Evolutionary conservation across 2,888 invertebrate species (phyloP).

Genomic region (Adela reaumurella): DNA sequence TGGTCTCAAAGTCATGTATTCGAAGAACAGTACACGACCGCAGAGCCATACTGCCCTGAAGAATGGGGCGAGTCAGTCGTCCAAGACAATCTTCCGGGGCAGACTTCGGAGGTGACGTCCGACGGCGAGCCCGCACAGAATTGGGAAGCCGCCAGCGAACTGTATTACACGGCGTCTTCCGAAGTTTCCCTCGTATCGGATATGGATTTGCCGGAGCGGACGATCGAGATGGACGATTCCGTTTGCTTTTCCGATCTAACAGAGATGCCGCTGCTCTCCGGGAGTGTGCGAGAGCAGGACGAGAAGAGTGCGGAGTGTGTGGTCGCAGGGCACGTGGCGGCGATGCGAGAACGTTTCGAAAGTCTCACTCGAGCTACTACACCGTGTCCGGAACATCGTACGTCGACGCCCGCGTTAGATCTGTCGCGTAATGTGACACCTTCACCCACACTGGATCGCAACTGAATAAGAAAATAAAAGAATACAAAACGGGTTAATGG

Average conservation of each 20-base stretch:
- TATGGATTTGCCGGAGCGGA: slow-evolving; percentile 22
- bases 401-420: slow-evolving; percentile 32
- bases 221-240: slow-evolving; percentile 14
- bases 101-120: slow-evolving; percentile 12
- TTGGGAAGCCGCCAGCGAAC: slow-evolving; percentile 29
- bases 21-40: slow-evolving; percentile 2
- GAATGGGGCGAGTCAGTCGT: slow-evolving; percentile 14
- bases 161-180: slow-evolving; percentile 44
- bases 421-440: slow-evolving; percentile 31
- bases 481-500: no score
- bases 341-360: slow-evolving; percentile 49
- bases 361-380: slow-evolving; percentile 46
- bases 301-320: slow-evolving; percentile 27
- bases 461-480: no score
- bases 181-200: slow-evolving; percentile 38
- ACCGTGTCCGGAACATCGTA: no score
- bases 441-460: slow-evolving; percentile 20
- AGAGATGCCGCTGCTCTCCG: not conserved
- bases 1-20: no score
- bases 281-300: slow-evolving; percentile 1
- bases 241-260: slow-evolving; percentile 11
- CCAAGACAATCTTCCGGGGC: slow-evolving; percentile 19
- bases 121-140: slow-evolving; percentile 20
- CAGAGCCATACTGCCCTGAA: slow-evolving; percentile 2
- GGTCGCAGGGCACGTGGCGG: slow-evolving; percentile 48